These are phyloP conservation scores for Montipora capricornis DNA, from an alignment of 64 coral and sea anemone species.

Conservation along the genomic window DNA sequence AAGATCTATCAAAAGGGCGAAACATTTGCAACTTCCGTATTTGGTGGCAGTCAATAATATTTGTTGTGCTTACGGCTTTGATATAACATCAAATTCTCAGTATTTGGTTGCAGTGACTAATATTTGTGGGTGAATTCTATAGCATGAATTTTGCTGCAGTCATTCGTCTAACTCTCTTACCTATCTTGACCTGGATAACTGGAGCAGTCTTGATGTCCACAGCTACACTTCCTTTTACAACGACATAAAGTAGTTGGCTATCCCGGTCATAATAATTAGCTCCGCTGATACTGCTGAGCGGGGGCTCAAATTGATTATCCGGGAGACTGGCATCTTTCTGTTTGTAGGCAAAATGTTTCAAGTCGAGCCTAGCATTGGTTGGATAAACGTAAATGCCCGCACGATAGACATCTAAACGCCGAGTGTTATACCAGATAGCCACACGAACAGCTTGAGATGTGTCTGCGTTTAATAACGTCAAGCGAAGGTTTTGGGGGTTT, in stretches of 20 bases:
- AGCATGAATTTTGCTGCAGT: background rate
- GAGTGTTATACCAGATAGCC: constrained; percentile 75
- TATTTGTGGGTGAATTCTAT: no score
- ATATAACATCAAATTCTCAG: no score
- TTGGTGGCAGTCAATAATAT: no score
- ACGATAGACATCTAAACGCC: constrained; percentile 76
- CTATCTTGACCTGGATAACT: constrained; percentile 62
- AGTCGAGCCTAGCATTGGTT: constrained; percentile 59
- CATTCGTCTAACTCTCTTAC: background rate
- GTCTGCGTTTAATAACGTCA: constrained; percentile 63
- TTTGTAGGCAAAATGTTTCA: constrained; percentile 45
- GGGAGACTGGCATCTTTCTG: constrained; percentile 69
- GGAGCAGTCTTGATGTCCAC: constrained; percentile 84
- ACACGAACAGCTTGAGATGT: constrained; percentile 40
- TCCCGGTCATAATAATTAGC: constrained; percentile 77
- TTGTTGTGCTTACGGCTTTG: no score
- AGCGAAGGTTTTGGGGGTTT: constrained; percentile 77
- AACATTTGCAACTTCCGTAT: no score
- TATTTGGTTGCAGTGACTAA: background rate
- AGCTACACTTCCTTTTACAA: constrained; percentile 56
- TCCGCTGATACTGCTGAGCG: constrained; percentile 54
- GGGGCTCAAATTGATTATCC: constrained; percentile 80
- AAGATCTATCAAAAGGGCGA: no score
- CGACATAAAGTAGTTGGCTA: constrained; percentile 66
- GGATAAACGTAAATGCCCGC: constrained; percentile 69